Base-by-base conservation (phyloP, 2,113 vertebrate genomes). In the Tilapia sparmanii region DNA sequence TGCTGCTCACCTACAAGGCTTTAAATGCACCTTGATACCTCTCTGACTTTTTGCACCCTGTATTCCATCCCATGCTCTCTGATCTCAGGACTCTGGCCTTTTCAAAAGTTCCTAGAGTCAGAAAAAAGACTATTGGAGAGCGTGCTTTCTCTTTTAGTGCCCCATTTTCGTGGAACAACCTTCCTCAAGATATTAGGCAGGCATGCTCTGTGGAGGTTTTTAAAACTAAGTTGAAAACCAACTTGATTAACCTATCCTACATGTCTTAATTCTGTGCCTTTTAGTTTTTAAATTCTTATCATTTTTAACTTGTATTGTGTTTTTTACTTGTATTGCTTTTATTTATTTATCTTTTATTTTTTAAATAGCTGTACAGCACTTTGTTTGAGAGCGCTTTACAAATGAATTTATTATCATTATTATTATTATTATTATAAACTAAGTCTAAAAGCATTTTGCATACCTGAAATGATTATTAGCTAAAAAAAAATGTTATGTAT, bases 41-140 rank as follows among this genome's bases (percentile, higher is more conserved):
- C 54, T 55, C 4, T 26, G 54, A 55, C 4, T 6, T 55, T 54
- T 54, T 22, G n/a, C 52, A 54, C 52, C n/a, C 52, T 1, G n/a
- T 54, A 10, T 54, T 2, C 1, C 2, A 54, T 22, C n/a, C 52
- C 3, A 1, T 54, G n/a, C n/a, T 12, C n/a, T 22, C 52, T 1
- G 2, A 54, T 22, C 52, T 54, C 52, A 54, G 0, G 5, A 54
- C 10, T 22, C 52, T 1, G 45, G 45, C 1, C 0, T 22, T 22
- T 22, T 54, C n/a, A 54, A 54, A 54, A 4, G 52, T 22, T 54
- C 52, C 52, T 22, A 54, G n/a, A 54, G n/a, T 10, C 52, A 54
- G 52, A 54, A 54, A 0, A 54, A 54, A 22, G n/a, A 54, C 52
- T 54, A 0, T 4, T 22, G 19, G 52, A 11, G 52, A 53, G 52